Percentiles rank a stretch among this genome's conserved stretches.
Conservation (phyloP, 2,797 vertebrate species). For the Urophycis tenuis region DNA sequence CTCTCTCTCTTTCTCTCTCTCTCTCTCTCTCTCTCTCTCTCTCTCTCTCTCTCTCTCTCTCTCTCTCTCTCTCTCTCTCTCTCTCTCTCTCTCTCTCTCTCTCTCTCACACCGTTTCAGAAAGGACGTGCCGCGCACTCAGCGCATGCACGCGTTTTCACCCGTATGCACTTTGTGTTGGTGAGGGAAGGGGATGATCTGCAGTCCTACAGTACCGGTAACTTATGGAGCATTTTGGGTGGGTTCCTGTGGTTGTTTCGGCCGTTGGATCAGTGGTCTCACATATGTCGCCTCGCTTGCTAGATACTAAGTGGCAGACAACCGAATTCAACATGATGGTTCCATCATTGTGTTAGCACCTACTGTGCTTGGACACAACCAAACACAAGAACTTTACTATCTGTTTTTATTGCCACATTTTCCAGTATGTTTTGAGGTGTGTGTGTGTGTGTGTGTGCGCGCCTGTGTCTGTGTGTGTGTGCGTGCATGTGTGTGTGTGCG, state of each 20-base stretch:
- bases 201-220: neutral
- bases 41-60: neutral
- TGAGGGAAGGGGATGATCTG: neutral
- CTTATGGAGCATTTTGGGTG: neutral
- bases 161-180: neutral
- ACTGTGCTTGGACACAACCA: neutral
- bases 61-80: conserved; percentile 1
- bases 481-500: too few relatives aligned
- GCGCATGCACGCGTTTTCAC: neutral
- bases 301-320: neutral
- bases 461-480: neutral
- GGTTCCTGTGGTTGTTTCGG: neutral
- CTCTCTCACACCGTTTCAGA: too few relatives aligned
- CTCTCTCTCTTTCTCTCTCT: neutral
- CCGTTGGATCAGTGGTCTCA: neutral
- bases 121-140: neutral
- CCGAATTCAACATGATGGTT: neutral
- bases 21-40: neutral
- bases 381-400: too few relatives aligned
- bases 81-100: neutral
- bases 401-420: neutral
- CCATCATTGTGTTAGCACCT: neutral
- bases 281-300: neutral
- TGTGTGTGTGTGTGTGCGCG: neutral
- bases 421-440: too few relatives aligned